phyloP scores from a whole-genome alignment of 2,888 invertebrate genomes.

The Beris morrisii region DNA sequence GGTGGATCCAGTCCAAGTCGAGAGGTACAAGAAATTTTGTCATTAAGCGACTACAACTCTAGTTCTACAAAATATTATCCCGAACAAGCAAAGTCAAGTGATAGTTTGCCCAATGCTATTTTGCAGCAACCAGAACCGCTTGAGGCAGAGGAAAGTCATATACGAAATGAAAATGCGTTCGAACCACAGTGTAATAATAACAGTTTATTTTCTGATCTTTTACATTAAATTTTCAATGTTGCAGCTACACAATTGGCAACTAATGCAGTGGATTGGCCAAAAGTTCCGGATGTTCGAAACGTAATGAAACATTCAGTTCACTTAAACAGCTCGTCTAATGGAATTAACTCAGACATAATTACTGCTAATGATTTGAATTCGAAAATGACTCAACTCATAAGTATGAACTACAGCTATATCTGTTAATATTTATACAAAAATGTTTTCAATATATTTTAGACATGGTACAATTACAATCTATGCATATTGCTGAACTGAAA shows the following conservation, averaged over 20 bases:
- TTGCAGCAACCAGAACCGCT: background rate
- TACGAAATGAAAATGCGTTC: too few species aligned
- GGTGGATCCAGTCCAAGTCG: conserved; percentile 89
- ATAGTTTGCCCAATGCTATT: background rate
- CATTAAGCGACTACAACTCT: conserved; percentile 60
- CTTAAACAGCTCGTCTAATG: too few species aligned
- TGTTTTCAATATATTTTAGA: conserved; percentile 48
- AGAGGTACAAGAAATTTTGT: conserved; percentile 86
- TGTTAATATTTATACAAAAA: background rate
- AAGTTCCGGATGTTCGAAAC: conserved; percentile 48
- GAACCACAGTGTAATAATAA: too few species aligned
- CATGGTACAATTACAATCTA: conserved; percentile 57
- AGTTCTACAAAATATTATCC: background rate
- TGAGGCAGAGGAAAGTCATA: too few species aligned
- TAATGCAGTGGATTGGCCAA: conserved; percentile 45
- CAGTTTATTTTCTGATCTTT: too few species aligned
- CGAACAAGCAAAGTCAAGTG: too few species aligned
- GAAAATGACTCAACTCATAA: conserved; percentile 52
- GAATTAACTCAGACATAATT: conserved; percentile 42
- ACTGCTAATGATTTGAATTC: conserved; percentile 22
- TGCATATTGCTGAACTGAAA: conserved; percentile 58
- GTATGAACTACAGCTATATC: conserved; percentile 41
- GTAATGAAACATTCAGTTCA: conserved; percentile 51
- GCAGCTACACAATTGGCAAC: background rate
- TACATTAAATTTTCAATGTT: too few species aligned